phyloP scores from a whole-genome alignment of 2,888 invertebrate genomes.

The Oscheius sp. region DNA sequence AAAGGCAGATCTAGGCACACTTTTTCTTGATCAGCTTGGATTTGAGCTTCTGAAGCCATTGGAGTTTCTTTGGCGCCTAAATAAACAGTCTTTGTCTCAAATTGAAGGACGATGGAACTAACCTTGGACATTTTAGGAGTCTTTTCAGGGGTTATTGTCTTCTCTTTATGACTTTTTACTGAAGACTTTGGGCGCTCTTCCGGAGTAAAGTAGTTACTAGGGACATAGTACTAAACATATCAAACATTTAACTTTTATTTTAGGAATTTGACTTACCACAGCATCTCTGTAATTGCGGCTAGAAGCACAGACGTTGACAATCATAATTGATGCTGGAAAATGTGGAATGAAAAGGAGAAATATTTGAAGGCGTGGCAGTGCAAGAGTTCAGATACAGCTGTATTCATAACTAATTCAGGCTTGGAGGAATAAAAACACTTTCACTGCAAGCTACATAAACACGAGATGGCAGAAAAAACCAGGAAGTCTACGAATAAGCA shows the following conservation, averaged over 20 bases:
- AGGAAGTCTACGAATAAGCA: not conserved
- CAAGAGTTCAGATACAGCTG: not conserved
- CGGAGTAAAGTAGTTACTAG: not conserved
- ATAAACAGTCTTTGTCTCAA: too few species aligned
- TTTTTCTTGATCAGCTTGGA: slow-evolving; percentile 18
- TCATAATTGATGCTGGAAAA: slow-evolving; percentile 17
- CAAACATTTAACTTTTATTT: not conserved
- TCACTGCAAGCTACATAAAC: not conserved
- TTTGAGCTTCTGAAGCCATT: slow-evolving; percentile 14
- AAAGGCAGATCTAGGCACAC: not conserved
- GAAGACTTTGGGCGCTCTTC: slow-evolving; percentile 3
- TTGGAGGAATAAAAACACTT: not conserved
- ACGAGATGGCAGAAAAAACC: not conserved
- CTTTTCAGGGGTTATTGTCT: not conserved
- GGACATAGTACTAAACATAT: slow-evolving; percentile 11
- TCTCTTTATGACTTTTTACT: not conserved
- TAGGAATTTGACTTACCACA: not conserved
- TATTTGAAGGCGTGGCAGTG: not conserved
- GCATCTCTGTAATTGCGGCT: slow-evolving; percentile 17
- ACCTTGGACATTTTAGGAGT: not conserved
- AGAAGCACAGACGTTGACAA: slow-evolving; percentile 22
- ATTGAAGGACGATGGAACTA: too few species aligned
- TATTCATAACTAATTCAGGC: not conserved
- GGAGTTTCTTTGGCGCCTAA: not conserved
- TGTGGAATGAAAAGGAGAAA: not conserved